These are phyloP conservation scores for Pteronura brasiliensis DNA, from an alignment of 2,113 vertebrate genomes.

Conservation along the genomic window DNA sequence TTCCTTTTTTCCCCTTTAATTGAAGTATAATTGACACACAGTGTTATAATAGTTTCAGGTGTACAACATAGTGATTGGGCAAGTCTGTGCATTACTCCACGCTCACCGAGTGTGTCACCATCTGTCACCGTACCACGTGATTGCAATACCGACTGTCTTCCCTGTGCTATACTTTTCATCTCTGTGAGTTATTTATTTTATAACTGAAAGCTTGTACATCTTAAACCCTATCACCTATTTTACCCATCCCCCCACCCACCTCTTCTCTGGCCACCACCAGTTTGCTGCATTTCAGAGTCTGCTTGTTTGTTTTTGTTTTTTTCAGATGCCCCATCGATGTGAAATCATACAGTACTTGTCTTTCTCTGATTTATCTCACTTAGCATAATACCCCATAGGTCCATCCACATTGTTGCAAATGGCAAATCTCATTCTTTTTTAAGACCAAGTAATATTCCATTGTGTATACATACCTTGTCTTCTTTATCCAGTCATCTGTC, in stretches of 20 bases:
- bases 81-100: not conserved
- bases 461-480: not conserved
- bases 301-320: not conserved
- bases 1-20: not conserved
- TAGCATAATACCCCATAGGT: not conserved
- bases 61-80: not conserved
- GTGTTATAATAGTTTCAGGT: not conserved
- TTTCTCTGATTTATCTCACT: not conserved
- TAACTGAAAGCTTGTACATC: not conserved
- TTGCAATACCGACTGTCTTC: not conserved
- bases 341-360: not conserved
- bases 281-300: not conserved
- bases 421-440: not conserved
- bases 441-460: not conserved
- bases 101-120: not conserved
- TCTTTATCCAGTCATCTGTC: not conserved
- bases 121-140: not conserved
- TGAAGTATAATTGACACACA: not conserved
- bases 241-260: not conserved
- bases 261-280: not conserved
- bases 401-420: not conserved
- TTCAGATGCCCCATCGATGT: not conserved
- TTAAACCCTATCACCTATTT: not conserved
- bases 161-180: not conserved
- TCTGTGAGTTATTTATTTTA: not conserved